These are phyloP conservation scores for Tetramorium parvispinum DNA, from an alignment of 1,140 invertebrate genomes.

Conservation along the genomic window DNA sequence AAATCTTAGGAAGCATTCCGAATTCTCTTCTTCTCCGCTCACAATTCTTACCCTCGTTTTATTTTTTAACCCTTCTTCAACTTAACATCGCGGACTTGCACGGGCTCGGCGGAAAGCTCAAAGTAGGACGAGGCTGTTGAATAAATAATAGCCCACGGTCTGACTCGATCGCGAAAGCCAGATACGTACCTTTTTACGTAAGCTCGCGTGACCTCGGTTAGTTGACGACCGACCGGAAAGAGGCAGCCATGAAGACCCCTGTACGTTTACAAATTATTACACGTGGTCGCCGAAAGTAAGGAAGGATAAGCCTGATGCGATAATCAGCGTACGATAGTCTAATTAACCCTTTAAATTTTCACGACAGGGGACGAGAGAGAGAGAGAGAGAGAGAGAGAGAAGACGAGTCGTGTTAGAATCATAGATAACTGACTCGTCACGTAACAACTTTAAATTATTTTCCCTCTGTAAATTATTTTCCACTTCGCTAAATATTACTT, in stretches of 20 bases:
- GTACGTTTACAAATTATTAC: conserved; percentile 40
- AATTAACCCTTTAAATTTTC: conserved; percentile 16
- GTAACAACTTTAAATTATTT: background rate
- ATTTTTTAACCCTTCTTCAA: conserved; percentile 10
- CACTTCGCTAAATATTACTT: background rate
- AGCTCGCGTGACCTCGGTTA: conserved; percentile 67
- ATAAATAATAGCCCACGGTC: conserved; percentile 57
- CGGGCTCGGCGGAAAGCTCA: conserved; percentile 10
- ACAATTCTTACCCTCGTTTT: background rate
- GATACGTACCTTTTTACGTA: conserved; percentile 58
- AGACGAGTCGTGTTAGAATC: background rate
- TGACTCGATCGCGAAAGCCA: conserved; percentile 41
- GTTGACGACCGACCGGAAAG: conserved; percentile 43
- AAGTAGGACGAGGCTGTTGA: conserved; percentile 51
- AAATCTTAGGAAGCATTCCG: background rate
- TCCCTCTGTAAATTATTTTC: too few species aligned
- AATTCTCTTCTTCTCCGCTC: background rate
- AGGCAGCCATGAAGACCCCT: conserved; percentile 15
- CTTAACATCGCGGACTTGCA: conserved; percentile 18
- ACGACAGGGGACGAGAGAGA: background rate
- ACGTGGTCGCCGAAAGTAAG: conserved; percentile 1
- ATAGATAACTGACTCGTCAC: background rate
- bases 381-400: too few species aligned
- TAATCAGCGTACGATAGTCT: conserved; percentile 11
- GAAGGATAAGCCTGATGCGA: background rate